phyloP scores from a whole-genome alignment of 2,888 invertebrate species.

The Omphaloscelis lunosa region DNA sequence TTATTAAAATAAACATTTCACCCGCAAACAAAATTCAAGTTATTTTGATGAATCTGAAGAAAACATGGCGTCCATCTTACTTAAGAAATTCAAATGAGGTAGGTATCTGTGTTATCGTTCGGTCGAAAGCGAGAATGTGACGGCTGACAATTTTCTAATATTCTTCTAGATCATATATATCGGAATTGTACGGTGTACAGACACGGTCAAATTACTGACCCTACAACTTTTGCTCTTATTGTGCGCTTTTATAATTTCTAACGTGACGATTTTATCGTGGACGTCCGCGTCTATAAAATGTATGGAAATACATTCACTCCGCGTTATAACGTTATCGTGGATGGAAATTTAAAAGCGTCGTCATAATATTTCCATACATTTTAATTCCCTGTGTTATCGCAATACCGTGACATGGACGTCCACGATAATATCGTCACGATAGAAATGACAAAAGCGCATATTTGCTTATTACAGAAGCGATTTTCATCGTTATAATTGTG shows the following conservation, averaged over 20 bases:
- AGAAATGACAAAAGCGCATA: too few species aligned
- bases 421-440: too few species aligned
- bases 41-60: constrained; percentile 31
- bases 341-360: too few species aligned
- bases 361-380: too few species aligned
- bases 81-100: constrained; percentile 61
- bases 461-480: not conserved
- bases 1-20: constrained; percentile 31
- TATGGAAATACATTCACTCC: too few species aligned
- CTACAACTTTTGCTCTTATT: constrained; percentile 27
- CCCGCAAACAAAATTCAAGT: constrained; percentile 27
- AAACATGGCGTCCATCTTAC: constrained; percentile 2
- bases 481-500: not conserved
- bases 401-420: too few species aligned
- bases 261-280: too few species aligned
- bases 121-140: constrained; percentile 65
- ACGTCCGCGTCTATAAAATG: too few species aligned
- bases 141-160: constrained; percentile 70
- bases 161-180: constrained; percentile 62
- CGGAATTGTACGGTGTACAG: constrained; percentile 28
- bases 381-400: too few species aligned
- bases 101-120: constrained; percentile 57
- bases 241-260: too few species aligned
- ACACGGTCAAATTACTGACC: constrained; percentile 18
- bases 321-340: too few species aligned